Evolutionary conservation across 1,140 invertebrate genomes (phyloP), one percentile per base, ranked within the genome.

Genomic region (Anoplolepis gracilipes): DNA sequence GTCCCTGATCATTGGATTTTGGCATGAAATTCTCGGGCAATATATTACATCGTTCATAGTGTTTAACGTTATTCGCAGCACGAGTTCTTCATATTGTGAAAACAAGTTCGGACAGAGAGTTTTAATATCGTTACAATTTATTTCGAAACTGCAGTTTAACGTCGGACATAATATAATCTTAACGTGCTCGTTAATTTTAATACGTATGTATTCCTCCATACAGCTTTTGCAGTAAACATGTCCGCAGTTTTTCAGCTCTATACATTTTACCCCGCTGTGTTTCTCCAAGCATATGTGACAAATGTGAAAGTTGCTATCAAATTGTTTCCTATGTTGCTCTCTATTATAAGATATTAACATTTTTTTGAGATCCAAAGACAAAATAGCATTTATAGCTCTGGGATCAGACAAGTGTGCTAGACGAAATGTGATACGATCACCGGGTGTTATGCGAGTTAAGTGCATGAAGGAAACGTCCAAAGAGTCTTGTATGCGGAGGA

Each of bases 1-100:
- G n/a, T 95, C 94, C 46, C 95, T 92, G 16, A 96, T 90, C 1
- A 96, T 95, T 25, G 96, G 95, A 77, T 92, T 95, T 78, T 96
- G 95, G 90, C 97, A 97, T n/a, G 85, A 90, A 33, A 91, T 92
- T 28, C 96, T 91, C 3, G 97, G 96, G 92, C 96, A 97, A 86
- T 94, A 95, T 30, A 95, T 91, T 10, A 97, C 90, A 89, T 97
- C 96, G 5, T 92, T 84, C 96, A 96, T 96, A 11, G 92, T 94
- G 73, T 95, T 95, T 3, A 97, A 91, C 2, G 95, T 94, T 4
- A 93, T 90, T 81, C 94, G 91, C 2, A 97, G 89, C 25, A 97
- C 87, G 19, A 96, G 88, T 30, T 93, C 81, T 87, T 97, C 96
- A 92, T 97, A 97, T n/a, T 94, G 93, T 2, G 93, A 87, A 92